A percentile compares a stretch with the other conserved stretches of the same genome.
Evolutionary conservation across 2,888 invertebrate genomes (phyloP).

Genomic region (Cryptus viduatorius): DNA sequence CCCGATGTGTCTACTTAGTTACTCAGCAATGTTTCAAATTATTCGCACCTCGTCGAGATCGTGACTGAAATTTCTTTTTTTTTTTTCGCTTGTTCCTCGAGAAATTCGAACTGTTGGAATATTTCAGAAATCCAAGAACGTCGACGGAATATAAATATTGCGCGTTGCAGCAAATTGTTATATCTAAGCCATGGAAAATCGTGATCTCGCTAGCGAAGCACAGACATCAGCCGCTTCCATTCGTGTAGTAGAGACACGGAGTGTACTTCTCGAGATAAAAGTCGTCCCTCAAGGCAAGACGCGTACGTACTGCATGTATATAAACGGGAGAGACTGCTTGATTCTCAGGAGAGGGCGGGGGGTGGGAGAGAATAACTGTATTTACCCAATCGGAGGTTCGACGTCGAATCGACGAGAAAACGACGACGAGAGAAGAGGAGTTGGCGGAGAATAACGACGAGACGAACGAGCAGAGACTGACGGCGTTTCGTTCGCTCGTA

Average conservation of each 20-base stretch:
- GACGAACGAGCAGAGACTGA: constrained; percentile 64
- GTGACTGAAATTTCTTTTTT: neutral
- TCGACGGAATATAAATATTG: constrained; percentile 26
- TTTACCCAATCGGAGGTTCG: constrained; percentile 81
- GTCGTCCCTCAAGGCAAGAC: constrained; percentile 59
- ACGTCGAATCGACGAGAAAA: constrained; percentile 76
- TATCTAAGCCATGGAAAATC: constrained; percentile 30
- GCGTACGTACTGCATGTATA: constrained; percentile 54
- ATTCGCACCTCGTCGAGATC: constrained; percentile 12
- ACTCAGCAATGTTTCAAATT: neutral
- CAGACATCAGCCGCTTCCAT: neutral
- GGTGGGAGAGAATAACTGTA: constrained; percentile 69
- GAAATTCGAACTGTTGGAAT: constrained; percentile 5
- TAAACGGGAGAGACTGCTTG: constrained; percentile 40
- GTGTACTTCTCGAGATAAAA: constrained; percentile 59
- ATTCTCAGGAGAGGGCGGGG: neutral
- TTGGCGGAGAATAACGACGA: constrained; percentile 63
- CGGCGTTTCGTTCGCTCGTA: constrained; percentile 45
- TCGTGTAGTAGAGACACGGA: constrained; percentile 10
- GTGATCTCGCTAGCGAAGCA: constrained; percentile 17
- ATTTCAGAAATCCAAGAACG: constrained; percentile 1
- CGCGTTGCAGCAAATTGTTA: constrained; percentile 13
- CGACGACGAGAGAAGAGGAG: constrained; percentile 41
- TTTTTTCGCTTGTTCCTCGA: neutral
- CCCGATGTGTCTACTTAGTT: neutral